Base-by-base conservation (phyloP, 2,797 vertebrate species). In the Garrulus glandarius region DNA sequence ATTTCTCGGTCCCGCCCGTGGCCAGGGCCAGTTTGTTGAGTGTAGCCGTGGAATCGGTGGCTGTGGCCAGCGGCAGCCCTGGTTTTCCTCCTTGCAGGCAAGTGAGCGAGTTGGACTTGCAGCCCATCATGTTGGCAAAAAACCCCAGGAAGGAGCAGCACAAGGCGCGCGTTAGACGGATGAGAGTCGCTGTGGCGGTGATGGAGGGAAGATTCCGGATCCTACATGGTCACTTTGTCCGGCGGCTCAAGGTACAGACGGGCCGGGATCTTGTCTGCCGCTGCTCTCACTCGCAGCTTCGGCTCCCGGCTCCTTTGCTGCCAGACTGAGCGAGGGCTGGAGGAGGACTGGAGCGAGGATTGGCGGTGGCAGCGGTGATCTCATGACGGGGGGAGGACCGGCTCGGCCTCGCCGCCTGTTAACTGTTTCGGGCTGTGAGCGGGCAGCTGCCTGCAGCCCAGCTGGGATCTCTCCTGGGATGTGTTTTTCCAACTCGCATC, bases 11-110 rank as follows among this genome's bases (percentile, higher is more conserved):
- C 75, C 95, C 97, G 2, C 96, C 96, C 0, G 99, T 99, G 95
- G 99, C 99, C 97, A 99, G 98, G 6, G 99, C 99, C 91, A 99
- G 98, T 87, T 98, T 98, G 93, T 99, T 98, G 76, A 99, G 97
- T 3, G 98, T 99, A 6, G 99, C 98, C 0, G 97, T 97, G 89
- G 97, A 98, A 69, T 99, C 99, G 0, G 98, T 98, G 92, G 98
- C 98, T 55, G 98, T 97, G 64, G 93, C 64, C 44, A 91, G 69
- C 6, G 97, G 97, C 53, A 96, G 92, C 52, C 96, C 98, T 0
- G 97, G 67, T 68, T 96, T 97, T 80, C 98, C 98, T 47, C 98
- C 97, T 91, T 98, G 97, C 59, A 97, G 95, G 76, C 97, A 97
- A 60, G 97, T 97, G 43, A 97, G 96, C 0, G 97, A 97, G 95